A percentile compares a stretch with the other conserved stretches of the same genome.
These are phyloP conservation scores for Nothobranchius furzeri DNA, from an alignment of 2,113 vertebrate species.

Conservation along the genomic window DNA sequence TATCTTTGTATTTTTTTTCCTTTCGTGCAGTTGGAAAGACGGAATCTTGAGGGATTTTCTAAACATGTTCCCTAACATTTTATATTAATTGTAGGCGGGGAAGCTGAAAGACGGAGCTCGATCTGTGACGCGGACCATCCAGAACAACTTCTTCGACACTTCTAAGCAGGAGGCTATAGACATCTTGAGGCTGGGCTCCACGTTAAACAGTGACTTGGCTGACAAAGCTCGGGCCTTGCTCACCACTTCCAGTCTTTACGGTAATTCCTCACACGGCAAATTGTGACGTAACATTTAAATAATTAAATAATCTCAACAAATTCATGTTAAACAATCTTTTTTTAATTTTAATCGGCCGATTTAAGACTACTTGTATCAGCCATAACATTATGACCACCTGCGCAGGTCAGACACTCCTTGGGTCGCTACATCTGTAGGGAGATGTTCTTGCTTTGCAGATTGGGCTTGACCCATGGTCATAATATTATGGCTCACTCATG, in stretches of 20 bases:
- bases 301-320: background rate
- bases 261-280: conserved; percentile 68
- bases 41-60: conserved; percentile 16
- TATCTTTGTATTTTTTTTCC: conserved; percentile 10
- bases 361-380: background rate
- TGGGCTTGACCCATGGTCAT: background rate
- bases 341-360: background rate
- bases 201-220: conserved; percentile 96
- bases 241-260: conserved; percentile 95
- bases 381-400: background rate
- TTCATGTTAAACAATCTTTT: no score
- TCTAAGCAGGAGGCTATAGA: conserved; percentile 99
- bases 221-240: conserved; percentile 98
- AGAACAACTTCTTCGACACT: conserved; percentile 99
- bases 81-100: conserved; percentile 79
- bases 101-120: conserved; percentile 99
- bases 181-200: conserved; percentile 94
- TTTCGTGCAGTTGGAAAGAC: background rate
- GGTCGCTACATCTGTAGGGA: background rate
- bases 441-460: no score
- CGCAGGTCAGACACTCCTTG: no score
- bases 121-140: conserved; percentile 97
- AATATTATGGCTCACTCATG: background rate
- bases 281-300: background rate
- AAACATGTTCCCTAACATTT: background rate